Base-by-base conservation (phyloP, 2,797 vertebrate genomes). In the Coracias cyanogaster region DNA sequence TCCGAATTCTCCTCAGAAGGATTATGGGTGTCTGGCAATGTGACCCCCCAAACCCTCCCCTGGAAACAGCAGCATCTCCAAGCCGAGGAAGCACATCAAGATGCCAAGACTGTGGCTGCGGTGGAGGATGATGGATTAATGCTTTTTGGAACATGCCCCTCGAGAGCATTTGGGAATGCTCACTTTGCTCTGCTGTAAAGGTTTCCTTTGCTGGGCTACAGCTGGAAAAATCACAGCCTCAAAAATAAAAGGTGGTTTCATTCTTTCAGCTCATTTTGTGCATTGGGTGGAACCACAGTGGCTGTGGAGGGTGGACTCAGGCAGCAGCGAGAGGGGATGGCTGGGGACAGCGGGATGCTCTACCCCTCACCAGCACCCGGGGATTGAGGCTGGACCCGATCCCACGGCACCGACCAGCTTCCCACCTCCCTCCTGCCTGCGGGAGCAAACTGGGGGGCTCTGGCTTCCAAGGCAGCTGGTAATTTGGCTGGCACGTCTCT, bases 231-330 rank as follows among this genome's bases (percentile, higher is more conserved):
- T 14, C 51, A 3, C 79, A 54, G 85, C 54, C 69, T 61, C 54
- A 35, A 15, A 65, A 66, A 70, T 18, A 28, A 35, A 41, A 51
- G 35, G 51, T 4, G 55, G 24, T 74, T 78, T 15, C 25, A 52
- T 39, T 54, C 45, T 64, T 48, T n/a, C 0, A 62, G 66, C 55
- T 72, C 58, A 0, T 48, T 66, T 29, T 52, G 43, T 51, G 82
- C 49, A 1, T 7, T 0, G 1, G 61, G 73, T 1, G 1, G 52
- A 43, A 3, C 45, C 0, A 0, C 41, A 4, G 49, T 0, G n/a
- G 43, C 81, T 29, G 45, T 2, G 4, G 49, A 26, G 54, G 58
- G 33, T 0, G 0, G 54, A 2, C 0, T 10, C 48, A 7, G 33
- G 51, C 71, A 29, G 73, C 66, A 12, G 73, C 1, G 3, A 52